Base-by-base conservation (phyloP, 2,888 invertebrate genomes). In the Ormyrus thymus region DNA sequence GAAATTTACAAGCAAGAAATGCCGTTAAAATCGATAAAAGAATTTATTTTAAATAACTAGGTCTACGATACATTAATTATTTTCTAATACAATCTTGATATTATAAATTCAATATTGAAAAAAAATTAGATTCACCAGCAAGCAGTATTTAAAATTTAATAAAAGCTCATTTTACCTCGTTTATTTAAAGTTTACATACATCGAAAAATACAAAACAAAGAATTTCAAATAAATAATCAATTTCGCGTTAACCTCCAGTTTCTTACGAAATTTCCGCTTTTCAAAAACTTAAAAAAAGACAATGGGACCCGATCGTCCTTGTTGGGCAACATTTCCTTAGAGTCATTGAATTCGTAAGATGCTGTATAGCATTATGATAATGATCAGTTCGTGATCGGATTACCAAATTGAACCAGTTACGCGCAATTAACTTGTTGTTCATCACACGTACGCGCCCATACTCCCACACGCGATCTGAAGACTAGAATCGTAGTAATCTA, bases 371-470 rank as follows among this genome's bases (percentile, higher is more conserved):
- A 79, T 76, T 76, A 81, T 78, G 69, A 76, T 79, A 79, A 79
- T 77, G 70, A 74, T 74, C 59, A 76, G 71, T 79, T 72, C 46
- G 50, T 70, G 79, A 77, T 81, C 69, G 64, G 62, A 77, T 77
- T 81, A 74, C 71, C 62, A 70, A 79, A 76, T 79, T 81, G 76
- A 74, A 75, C 69, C 53, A 76, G 66, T 74, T 79, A 58, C 62
- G 74, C 58, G 73, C 77, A 81, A 79, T 81, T 81, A 79, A 79
- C 74, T 79, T 77, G 77, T 76, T 79, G 76, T 70, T 46, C 69
- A 46, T 61, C 75, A 48, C 71, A 68, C 64, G 64, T 64, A 68
- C 45, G 11, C 11, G 51, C 50, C 56, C 45, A 10, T 56, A 61
- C 69, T 64, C 61, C 11, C 61, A 59, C 56, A 48, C 51, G 46